Evolutionary conservation across 2,113 vertebrate species (phyloP), one percentile per base, ranked within the genome.

Genomic region (Neogobius melanostomus): DNA sequence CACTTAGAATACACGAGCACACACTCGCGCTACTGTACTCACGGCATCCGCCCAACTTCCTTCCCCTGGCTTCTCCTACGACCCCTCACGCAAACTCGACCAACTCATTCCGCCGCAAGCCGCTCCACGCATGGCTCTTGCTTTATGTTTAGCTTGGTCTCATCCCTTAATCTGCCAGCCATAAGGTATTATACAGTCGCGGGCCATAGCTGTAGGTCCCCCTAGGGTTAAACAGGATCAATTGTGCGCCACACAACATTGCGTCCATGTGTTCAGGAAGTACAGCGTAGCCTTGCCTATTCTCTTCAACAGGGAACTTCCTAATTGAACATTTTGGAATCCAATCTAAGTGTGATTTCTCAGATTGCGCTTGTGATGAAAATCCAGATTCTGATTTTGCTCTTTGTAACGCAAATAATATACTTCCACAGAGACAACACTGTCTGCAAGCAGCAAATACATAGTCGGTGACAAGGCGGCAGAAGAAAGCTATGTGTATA

Each of bases 161-260:
- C 89, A 90, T 90, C 89, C 90, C 79, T 84, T 90, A 91, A 90
- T 90, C 89, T 91, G 84, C 72, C 68, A 59, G 69, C 79, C 77
- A 76, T 69, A 69, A 68, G 82, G 82, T 80, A 77, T 88, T 90
- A 85, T 12, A 74, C 72, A 68, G 70, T 62, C 36, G 82, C 81
- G 72, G 74, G 82, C 87, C 77, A 82, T 83, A 73, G 82, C 77
- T 68, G 69, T 48, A 80, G 74, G 76, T 82, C 86, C 81, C 51
- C 16, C 67, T 65, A 42, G 79, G 72, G 87, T 81, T 77, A 87
- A 83, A 72, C 71, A 72, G 80, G 84, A 89, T 89, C 87, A 86
- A 87, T 88, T 81, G 43, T 68, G 79, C 80, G 75, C 49, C 61
- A 51, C 74, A 68, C 73, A 75, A 82, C 81, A 68, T 80, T 74